phyloP scores from a whole-genome alignment of 1,140 invertebrate genomes.

The Lucilia sericata region DNA sequence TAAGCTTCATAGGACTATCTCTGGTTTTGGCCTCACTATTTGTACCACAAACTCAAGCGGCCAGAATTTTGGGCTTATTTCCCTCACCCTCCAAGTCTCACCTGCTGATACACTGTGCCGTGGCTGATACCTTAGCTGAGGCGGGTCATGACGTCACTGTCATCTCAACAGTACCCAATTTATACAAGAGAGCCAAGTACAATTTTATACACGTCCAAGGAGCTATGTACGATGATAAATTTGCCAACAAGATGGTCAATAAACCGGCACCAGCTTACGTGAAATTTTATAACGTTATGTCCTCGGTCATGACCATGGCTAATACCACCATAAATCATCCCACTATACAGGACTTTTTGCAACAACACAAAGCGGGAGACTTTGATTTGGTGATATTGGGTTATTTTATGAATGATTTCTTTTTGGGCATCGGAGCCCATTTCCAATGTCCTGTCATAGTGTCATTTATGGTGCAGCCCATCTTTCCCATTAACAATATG shows the following conservation, averaged over 20 bases:
- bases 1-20: not conserved
- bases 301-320: not conserved
- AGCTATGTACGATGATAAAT: not conserved
- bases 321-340: slow-evolving; percentile 41
- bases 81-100: slow-evolving; percentile 53
- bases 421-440: slow-evolving; percentile 49
- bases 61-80: slow-evolving; percentile 53
- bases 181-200: slow-evolving; percentile 8
- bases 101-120: slow-evolving; percentile 50
- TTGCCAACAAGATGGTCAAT: slow-evolving; percentile 34
- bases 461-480: slow-evolving; percentile 41
- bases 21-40: not conserved
- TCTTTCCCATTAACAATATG: slow-evolving; percentile 35
- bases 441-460: slow-evolving; percentile 50
- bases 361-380: slow-evolving; percentile 3
- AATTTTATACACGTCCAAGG: slow-evolving; percentile 36
- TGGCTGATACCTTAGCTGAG: slow-evolving; percentile 50
- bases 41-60: not conserved
- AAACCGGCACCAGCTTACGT: slow-evolving; percentile 29
- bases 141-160: slow-evolving; percentile 57
- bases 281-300: not conserved
- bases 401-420: slow-evolving; percentile 48
- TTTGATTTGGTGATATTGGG: slow-evolving; percentile 52
- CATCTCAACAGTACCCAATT: slow-evolving; percentile 44
- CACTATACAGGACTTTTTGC: slow-evolving; percentile 35